Evolutionary conservation across 2,113 vertebrate genomes (phyloP).

Genomic region (Canis aureus): DNA sequence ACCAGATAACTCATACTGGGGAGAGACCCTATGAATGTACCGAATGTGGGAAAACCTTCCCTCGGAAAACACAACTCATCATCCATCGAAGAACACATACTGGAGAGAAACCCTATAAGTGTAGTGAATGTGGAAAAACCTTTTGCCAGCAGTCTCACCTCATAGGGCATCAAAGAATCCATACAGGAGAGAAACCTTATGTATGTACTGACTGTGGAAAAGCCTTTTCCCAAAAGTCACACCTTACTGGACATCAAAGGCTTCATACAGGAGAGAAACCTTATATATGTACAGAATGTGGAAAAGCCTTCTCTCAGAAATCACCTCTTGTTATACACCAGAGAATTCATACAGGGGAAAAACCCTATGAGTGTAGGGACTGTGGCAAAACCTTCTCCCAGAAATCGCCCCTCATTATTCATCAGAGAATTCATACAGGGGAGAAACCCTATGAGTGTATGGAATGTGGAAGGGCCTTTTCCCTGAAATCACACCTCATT

Average conservation of each 20-base stretch:
- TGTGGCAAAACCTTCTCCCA: not conserved
- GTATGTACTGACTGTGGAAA: not conserved
- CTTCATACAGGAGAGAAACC: slow-evolving; percentile 26
- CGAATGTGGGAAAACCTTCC: not conserved
- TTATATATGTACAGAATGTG: not conserved
- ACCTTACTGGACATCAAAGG: slow-evolving; percentile 37
- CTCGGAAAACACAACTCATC: not conserved
- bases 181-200: slow-evolving; percentile 18
- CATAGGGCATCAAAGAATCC: not conserved
- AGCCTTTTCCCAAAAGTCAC: slow-evolving; percentile 22
- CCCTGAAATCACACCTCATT: not conserved
- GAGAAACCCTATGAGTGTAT: not conserved
- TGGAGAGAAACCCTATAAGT: not conserved
- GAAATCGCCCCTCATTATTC: not conserved
- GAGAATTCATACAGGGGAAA: not conserved
- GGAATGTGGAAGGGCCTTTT: not conserved
- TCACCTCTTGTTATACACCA: not conserved
- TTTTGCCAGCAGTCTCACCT: not conserved
- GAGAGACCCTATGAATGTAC: not conserved
- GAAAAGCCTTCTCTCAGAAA: slow-evolving; percentile 24
- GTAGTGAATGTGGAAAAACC: slow-evolving; percentile 7
- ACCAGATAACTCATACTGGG: not conserved
- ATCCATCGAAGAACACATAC: not conserved
- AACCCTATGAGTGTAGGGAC: not conserved
- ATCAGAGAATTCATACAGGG: not conserved